Conservation (phyloP, 1,140 invertebrate genomes). For the Scaptomyza montana region DNA sequence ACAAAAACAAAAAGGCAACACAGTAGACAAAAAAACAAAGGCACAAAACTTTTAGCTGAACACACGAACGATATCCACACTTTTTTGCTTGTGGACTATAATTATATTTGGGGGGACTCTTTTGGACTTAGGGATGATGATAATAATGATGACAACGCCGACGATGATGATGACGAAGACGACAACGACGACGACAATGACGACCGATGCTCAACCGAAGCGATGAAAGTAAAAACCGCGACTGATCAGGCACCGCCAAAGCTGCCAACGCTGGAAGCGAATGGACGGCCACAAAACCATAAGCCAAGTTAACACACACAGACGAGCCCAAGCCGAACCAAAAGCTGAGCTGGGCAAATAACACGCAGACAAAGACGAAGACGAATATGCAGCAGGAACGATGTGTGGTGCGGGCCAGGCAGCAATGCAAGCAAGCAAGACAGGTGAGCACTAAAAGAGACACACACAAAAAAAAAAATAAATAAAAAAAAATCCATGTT, state of each 20-base stretch:
- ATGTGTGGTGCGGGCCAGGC: neutral
- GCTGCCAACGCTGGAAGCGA: conserved; percentile 59
- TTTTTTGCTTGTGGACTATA: neutral
- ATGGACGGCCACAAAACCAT: conserved; percentile 43
- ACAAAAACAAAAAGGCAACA: conserved; percentile 34
- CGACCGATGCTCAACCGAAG: conserved; percentile 64
- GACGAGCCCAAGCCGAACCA: neutral
- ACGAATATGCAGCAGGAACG: neutral
- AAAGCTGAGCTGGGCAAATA: neutral
- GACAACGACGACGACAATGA: neutral
- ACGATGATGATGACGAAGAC: no score
- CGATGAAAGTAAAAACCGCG: conserved; percentile 83
- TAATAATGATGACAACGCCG: neutral
- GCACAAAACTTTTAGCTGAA: conserved; percentile 38
- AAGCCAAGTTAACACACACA: conserved; percentile 10
- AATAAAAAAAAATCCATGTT: conserved; percentile 22
- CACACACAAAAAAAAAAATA: neutral
- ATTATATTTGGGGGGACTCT: no score
- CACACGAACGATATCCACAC: conserved; percentile 15
- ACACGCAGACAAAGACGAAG: neutral
- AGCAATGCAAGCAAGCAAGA: neutral
- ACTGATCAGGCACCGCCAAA: conserved; percentile 77
- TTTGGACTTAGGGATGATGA: neutral
- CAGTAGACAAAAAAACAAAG: conserved; percentile 12
- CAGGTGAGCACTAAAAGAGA: neutral